Conservation (phyloP, 2,888 invertebrate genomes). For the Plebejus anna region DNA sequence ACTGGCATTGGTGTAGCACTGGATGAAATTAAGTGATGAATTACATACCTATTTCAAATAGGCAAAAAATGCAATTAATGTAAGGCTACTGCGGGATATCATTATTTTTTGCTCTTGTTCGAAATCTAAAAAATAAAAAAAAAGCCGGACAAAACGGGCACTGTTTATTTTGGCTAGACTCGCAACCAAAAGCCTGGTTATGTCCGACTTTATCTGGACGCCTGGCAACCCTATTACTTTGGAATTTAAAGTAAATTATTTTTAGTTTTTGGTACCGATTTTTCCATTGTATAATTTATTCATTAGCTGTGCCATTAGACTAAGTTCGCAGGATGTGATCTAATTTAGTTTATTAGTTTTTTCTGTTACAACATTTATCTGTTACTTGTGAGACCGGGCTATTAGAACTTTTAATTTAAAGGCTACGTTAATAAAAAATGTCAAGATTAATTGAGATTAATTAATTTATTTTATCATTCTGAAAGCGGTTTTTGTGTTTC, state of each 20-base stretch:
- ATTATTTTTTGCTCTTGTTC: too few relatives aligned
- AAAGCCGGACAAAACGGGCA: too few relatives aligned
- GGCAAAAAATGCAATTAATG: too few relatives aligned
- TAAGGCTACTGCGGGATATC: too few relatives aligned
- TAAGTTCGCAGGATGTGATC: neutral
- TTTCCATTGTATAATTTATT: neutral
- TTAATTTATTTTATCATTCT: neutral
- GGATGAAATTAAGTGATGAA: neutral
- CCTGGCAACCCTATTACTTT: neutral
- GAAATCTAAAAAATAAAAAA: too few relatives aligned
- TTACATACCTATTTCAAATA: too few relatives aligned
- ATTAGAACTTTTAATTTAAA: neutral
- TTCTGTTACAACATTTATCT: constrained; percentile 2
- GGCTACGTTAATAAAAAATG: neutral
- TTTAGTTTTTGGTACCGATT: neutral
- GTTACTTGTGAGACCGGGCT: neutral
- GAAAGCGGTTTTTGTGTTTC: neutral
- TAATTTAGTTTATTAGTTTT: constrained; percentile 3
- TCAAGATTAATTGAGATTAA: neutral
- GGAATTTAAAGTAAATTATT: neutral
- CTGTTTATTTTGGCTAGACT: too few relatives aligned
- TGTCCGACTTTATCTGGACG: neutral
- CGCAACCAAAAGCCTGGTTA: neutral
- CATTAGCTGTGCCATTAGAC: neutral
- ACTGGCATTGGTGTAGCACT: neutral